phyloP scores from a whole-genome alignment of 2,113 vertebrate genomes.

The Dascyllus trimaculatus region DNA sequence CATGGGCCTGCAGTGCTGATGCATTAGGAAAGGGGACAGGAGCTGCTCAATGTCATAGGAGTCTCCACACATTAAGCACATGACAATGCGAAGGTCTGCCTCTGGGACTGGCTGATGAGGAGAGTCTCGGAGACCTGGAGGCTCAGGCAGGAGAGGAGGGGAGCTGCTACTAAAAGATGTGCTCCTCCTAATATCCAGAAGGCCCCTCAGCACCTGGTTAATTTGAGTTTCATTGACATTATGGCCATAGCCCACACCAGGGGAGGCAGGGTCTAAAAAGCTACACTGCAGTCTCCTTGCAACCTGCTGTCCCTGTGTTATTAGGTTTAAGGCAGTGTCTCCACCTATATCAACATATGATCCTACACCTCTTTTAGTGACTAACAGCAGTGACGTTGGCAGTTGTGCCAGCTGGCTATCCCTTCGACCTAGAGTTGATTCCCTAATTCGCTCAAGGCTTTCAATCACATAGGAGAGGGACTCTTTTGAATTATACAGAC shows the following conservation, averaged over 20 bases:
- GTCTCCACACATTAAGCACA: constrained; percentile 98
- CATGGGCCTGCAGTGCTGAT: constrained; percentile 89
- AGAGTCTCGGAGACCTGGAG: constrained; percentile 87
- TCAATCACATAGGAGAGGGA: constrained; percentile 95
- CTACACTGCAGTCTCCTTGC: constrained; percentile 93
- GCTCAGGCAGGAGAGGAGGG: constrained; percentile 84
- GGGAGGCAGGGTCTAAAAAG: constrained; percentile 92
- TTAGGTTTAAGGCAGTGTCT: constrained; percentile 92
- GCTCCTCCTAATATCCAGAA: constrained; percentile 93
- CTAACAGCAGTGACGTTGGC: constrained; percentile 89
- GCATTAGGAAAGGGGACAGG: constrained; percentile 90
- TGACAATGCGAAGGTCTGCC: constrained; percentile 91
- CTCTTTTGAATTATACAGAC: constrained; percentile 98
- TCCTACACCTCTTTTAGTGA: constrained; percentile 92
- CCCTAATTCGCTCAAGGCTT: constrained; percentile 95
- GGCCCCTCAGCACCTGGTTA: constrained; percentile 91
- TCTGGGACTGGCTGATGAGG: constrained; percentile 86
- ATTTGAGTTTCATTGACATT: constrained; percentile 95
- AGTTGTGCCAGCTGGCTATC: constrained; percentile 90
- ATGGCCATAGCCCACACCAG: constrained; percentile 92
- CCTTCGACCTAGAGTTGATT: constrained; percentile 89
- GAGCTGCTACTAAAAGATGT: constrained; percentile 84
- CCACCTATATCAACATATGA: constrained; percentile 88
- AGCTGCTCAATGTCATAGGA: constrained; percentile 90
- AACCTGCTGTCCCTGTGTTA: constrained; percentile 95